These are phyloP conservation scores for Danio aesculapii DNA, from an alignment of 2,797 vertebrate genomes.

Conservation along the genomic window DNA sequence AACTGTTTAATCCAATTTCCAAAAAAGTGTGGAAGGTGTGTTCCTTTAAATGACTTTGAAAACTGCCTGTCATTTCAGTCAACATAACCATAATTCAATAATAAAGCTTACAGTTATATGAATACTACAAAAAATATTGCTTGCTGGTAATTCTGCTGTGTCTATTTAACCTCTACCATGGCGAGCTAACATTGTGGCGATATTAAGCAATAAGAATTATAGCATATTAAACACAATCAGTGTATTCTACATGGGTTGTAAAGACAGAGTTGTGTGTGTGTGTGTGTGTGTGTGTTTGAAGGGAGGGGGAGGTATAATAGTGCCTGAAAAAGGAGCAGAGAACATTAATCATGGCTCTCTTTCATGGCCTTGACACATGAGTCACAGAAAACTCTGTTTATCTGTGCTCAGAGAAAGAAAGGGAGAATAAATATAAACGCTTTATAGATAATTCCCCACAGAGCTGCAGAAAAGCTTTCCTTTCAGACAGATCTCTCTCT, in stretches of 20 bases:
- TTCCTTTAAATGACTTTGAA: constrained; percentile 8
- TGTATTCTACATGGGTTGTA: constrained; percentile 26
- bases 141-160: constrained; percentile 41
- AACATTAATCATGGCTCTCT: constrained; percentile 90
- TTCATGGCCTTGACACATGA: constrained; percentile 83
- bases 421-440: constrained; percentile 91
- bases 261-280: constrained; percentile 31
- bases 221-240: constrained; percentile 44
- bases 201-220: constrained; percentile 48
- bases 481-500: constrained; percentile 51
- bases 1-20: no score
- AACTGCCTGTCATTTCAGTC: constrained; percentile 10
- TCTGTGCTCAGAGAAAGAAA: constrained; percentile 73
- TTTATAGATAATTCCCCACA: constrained; percentile 91
- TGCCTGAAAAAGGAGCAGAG: constrained; percentile 80
- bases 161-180: constrained; percentile 31
- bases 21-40: no score
- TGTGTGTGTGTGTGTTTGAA: constrained; percentile 41
- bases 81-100: background rate
- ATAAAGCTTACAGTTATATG: constrained; percentile 18
- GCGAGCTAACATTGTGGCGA: constrained; percentile 52
- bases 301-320: constrained; percentile 74
- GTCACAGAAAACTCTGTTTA: constrained; percentile 89
- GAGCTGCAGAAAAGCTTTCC: constrained; percentile 72
- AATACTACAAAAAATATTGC: constrained; percentile 34